A percentile compares a stretch with the other conserved stretches of the same genome.
Conservation (phyloP, 1,140 invertebrate genomes). For the Vanessa atalanta region DNA sequence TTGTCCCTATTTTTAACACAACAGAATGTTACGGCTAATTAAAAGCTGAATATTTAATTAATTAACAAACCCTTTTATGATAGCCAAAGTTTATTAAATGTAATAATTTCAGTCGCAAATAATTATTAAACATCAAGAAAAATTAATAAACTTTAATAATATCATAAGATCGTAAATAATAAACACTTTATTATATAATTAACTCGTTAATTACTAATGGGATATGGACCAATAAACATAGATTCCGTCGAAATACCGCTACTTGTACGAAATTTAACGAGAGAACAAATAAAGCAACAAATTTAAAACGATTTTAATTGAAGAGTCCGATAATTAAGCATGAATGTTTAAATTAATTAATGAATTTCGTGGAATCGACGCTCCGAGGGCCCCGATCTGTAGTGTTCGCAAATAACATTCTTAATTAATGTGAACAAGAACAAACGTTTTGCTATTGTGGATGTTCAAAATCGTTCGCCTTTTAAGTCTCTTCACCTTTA, state of each 20-base stretch:
- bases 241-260: conserved; percentile 40
- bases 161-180: background rate
- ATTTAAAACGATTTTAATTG: conserved; percentile 71
- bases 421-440: conserved; percentile 75
- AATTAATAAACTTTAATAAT: background rate
- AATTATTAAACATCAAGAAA: background rate
- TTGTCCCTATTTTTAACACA: too few species aligned
- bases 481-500: conserved; percentile 48
- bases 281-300: conserved; percentile 69
- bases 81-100: too few species aligned
- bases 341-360: conserved; percentile 79
- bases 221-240: conserved; percentile 42
- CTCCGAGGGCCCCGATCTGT: conserved; percentile 50
- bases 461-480: conserved; percentile 59
- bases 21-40: too few species aligned
- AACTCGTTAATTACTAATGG: conserved; percentile 41
- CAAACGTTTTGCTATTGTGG: conserved; percentile 64
- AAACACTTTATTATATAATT: conserved; percentile 39
- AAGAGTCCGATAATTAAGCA: conserved; percentile 76
- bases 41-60: too few species aligned
- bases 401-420: conserved; percentile 64
- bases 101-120: too few species aligned
- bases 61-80: too few species aligned
- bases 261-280: conserved; percentile 51
- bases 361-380: conserved; percentile 65